A percentile compares a stretch with the other conserved stretches of the same genome.
These are phyloP conservation scores for Ceryle rudis DNA, from an alignment of 2,797 vertebrate genomes.

Conservation along the genomic window DNA sequence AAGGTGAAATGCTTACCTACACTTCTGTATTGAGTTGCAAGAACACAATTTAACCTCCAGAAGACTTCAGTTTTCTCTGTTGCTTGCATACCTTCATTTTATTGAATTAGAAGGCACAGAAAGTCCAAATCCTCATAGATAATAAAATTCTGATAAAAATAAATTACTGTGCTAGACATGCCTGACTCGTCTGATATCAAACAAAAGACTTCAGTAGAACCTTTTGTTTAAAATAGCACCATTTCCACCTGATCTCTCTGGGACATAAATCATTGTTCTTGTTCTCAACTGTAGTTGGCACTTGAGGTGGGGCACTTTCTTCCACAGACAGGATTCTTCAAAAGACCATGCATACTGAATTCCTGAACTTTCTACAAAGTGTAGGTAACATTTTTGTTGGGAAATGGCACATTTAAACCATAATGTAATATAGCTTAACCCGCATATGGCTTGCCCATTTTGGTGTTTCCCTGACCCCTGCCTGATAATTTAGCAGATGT, in stretches of 20 bases:
- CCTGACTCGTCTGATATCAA: constrained; percentile 38
- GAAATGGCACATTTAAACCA: constrained; percentile 75
- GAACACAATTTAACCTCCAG: constrained; percentile 1
- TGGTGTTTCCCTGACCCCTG: constrained; percentile 62
- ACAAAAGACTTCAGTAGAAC: constrained; percentile 53
- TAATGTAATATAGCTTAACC: background rate
- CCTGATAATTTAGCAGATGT: constrained; percentile 53
- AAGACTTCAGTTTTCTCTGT: background rate
- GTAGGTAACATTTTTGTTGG: constrained; percentile 68
- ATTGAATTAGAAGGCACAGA: constrained; percentile 35
- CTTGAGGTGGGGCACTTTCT: constrained; percentile 49
- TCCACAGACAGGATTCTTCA: constrained; percentile 54
- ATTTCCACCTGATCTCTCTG: constrained; percentile 76
- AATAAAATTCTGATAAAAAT: constrained; percentile 68
- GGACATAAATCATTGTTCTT: background rate
- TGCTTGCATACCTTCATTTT: constrained; percentile 26
- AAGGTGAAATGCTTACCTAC: constrained; percentile 63
- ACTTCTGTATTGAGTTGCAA: constrained; percentile 58
- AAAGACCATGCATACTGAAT: constrained; percentile 10
- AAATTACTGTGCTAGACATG: constrained; percentile 64
- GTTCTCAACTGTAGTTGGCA: constrained; percentile 57
- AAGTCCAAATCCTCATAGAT: constrained; percentile 51
- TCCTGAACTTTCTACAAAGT: constrained; percentile 66
- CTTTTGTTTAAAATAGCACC: constrained; percentile 87
- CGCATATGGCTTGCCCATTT: constrained; percentile 40